Percentiles rank a stretch among this genome's conserved stretches.
Evolutionary conservation across 2,113 vertebrate genomes (phyloP).

Genomic region (Stegastes partitus): DNA sequence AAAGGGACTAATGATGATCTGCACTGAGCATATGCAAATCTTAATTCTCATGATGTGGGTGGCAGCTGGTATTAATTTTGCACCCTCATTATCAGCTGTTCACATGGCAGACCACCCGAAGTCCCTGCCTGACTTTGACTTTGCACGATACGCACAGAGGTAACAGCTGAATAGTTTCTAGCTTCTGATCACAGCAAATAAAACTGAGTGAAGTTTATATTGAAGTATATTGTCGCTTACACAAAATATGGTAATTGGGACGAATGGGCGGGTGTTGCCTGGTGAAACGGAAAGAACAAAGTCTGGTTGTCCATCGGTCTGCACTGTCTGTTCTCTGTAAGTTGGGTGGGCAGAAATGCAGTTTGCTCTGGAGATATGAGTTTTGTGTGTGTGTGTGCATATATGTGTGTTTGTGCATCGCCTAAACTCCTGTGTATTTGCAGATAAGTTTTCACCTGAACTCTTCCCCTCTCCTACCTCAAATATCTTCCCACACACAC

Average conservation of each 20-base stretch:
- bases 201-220: neutral
- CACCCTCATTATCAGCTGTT: constrained; percentile 13
- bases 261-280: neutral
- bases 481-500: neutral
- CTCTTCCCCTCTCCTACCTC: neutral
- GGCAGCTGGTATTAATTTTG: constrained; percentile 30
- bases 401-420: neutral
- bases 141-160: neutral
- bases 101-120: neutral
- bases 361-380: constrained; percentile 19
- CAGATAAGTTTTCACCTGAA: constrained; percentile 6
- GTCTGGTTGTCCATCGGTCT: neutral
- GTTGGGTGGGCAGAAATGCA: constrained; percentile 9
- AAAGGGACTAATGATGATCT: constrained; percentile 19
- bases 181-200: neutral
- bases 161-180: neutral
- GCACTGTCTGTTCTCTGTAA: constrained; percentile 11
- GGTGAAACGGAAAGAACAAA: neutral
- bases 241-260: too few relatives aligned
- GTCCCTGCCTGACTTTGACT: neutral
- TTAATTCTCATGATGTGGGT: constrained; percentile 14
- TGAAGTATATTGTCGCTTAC: too few relatives aligned
- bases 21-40: constrained; percentile 30
- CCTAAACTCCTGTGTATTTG: constrained; percentile 18
- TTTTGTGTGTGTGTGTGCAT: neutral